phyloP scores from a whole-genome alignment of 2,113 vertebrate species.

The Callopanchax toddi region DNA sequence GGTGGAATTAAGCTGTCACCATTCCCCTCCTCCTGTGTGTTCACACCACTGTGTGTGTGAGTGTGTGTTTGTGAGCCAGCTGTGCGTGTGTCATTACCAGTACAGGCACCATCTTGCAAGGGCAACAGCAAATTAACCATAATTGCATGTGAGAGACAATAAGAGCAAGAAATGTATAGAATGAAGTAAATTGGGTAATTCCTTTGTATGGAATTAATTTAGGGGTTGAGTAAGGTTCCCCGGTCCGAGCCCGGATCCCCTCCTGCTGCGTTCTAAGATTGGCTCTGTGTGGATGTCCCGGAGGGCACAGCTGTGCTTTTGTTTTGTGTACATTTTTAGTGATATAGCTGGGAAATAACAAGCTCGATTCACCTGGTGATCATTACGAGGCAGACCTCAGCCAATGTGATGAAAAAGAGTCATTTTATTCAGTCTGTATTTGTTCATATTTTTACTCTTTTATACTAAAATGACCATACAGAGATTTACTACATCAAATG shows the following conservation, averaged over 20 bases:
- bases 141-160: constrained; percentile 69
- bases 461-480: neutral
- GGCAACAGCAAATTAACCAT: constrained; percentile 66
- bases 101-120: constrained; percentile 35
- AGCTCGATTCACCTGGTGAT: constrained; percentile 49
- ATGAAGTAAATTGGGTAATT: constrained; percentile 67
- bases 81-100: constrained; percentile 33
- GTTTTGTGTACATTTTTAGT: constrained; percentile 36
- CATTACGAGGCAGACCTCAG: constrained; percentile 42
- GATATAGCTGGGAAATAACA: constrained; percentile 53
- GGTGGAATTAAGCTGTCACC: constrained; percentile 63
- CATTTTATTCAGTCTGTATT: constrained; percentile 14
- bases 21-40: constrained; percentile 46
- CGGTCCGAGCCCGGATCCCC: constrained; percentile 30
- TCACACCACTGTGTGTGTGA: constrained; percentile 40
- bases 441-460: neutral
- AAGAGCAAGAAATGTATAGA: constrained; percentile 57
- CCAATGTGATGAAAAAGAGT: constrained; percentile 6
- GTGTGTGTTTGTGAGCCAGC: constrained; percentile 31
- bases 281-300: constrained; percentile 24
- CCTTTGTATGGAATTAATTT: constrained; percentile 54
- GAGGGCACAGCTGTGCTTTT: constrained; percentile 48
- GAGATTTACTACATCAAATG: neutral
- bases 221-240: constrained; percentile 21
- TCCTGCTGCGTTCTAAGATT: constrained; percentile 20